Base-by-base conservation (phyloP, 2,113 vertebrate genomes). In the Hippotragus niger region DNA sequence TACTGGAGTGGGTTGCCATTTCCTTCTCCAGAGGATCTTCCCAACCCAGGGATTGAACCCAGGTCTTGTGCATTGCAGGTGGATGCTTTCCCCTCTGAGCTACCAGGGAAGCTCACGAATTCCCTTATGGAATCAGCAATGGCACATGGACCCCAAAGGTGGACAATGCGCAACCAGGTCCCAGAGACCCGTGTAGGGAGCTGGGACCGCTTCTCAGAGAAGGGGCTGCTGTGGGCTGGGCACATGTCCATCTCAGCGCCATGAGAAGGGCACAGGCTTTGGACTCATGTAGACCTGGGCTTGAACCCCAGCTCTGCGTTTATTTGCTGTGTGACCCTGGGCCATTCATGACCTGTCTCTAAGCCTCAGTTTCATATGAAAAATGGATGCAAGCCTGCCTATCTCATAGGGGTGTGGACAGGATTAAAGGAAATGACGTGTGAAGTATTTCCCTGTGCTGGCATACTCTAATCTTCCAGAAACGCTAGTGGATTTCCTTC, bases 321-420 rank as follows among this genome's bases (percentile, higher is more conserved):
- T 58, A 76, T 1, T 15, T 43, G 33, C 50, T 84, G 74, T 53
- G 57, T 91, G 57, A 76, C 19, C 83, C 31, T 53, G 52, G 36
- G 76, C 88, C 7, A 50, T 74, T 85, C 6, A 33, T 10, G 27
- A 74, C 78, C 76, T 94, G 50, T 84, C 21, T 67, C 76, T 71
- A 40, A 93, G 67, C 36, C 91, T 62, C 67, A 25, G 1, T 93
- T 92, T 95, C 88, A 31, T 64, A 58, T 86, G 82, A 62, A 74
- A 83, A 84, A 81, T 7, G 11, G 47, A 55, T 67, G 55, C 36
- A 23, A 3, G 88, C 57, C 58, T 90, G 58, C 40, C 53, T 52
- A 8, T 23, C 8, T 52, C 36, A 45, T 8, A 27, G 31, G 7
- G 50, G 14, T 57, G 36, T 36, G n/a, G 29, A 29, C 25, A 62